These are phyloP conservation scores for Sinocyclocheilus rhinocerous DNA, from an alignment of 2,113 vertebrate species.

Conservation along the genomic window DNA sequence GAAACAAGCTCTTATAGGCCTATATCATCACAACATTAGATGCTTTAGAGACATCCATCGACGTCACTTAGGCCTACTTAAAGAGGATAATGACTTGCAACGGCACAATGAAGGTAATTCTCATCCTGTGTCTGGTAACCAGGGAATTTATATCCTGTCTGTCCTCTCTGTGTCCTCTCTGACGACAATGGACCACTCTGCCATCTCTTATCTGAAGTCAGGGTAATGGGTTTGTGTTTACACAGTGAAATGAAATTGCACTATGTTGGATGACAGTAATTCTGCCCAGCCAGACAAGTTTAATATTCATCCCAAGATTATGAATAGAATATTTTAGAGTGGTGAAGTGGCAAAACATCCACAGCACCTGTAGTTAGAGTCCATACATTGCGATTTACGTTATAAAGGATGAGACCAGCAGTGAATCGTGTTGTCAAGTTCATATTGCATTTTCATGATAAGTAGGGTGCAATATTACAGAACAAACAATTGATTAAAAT, in stretches of 20 bases:
- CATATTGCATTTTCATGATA: background rate
- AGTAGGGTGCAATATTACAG: background rate
- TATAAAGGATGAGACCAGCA: background rate
- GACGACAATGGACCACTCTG: background rate
- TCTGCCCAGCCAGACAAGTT: background rate
- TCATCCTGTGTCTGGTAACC: slow-evolving; percentile 4
- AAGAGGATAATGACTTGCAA: slow-evolving; percentile 16
- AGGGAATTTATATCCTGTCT: slow-evolving; percentile 33
- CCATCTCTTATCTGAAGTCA: slow-evolving; percentile 20
- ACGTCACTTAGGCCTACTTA: slow-evolving; percentile 20
- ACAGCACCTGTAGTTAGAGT: background rate
- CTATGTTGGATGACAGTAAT: background rate
- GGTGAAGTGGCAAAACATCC: background rate
- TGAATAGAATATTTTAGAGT: background rate
- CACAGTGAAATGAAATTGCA: background rate
- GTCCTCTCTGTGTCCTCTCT: slow-evolving; percentile 25
- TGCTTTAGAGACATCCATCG: background rate
- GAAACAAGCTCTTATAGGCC: background rate
- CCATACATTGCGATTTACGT: background rate
- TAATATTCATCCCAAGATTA: background rate
- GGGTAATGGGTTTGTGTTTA: slow-evolving; percentile 10
- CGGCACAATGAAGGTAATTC: slow-evolving; percentile 24
- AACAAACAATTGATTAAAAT: background rate
- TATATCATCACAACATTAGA: background rate
- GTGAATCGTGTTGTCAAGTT: background rate